phyloP scores from a whole-genome alignment of 2,113 vertebrate genomes.

The Podarcis cretensis region DNA sequence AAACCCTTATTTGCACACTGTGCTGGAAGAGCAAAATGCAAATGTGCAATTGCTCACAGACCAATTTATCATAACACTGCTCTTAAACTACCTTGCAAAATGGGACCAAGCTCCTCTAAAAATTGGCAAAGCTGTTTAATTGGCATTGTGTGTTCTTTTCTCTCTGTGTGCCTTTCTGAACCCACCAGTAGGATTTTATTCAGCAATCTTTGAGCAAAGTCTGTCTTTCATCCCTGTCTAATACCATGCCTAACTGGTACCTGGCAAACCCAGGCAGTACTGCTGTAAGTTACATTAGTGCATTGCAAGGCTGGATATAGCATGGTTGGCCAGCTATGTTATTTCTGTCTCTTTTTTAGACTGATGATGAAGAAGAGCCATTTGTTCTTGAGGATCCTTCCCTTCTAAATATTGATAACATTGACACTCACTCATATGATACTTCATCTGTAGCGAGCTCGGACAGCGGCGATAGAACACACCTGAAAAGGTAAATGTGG shows the following conservation, averaged over 20 bases:
- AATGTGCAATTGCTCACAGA: neutral
- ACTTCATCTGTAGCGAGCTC: constrained; percentile 97
- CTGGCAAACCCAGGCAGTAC: neutral
- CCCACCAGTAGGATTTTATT: neutral
- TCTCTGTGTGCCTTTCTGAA: neutral
- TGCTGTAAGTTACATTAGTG: neutral
- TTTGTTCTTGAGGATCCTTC: constrained; percentile 94
- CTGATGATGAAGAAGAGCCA: constrained; percentile 94
- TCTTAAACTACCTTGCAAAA: neutral
- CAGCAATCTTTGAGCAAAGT: neutral
- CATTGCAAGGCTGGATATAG: neutral
- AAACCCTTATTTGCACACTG: neutral
- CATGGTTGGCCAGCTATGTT: neutral
- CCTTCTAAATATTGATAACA: constrained; percentile 88
- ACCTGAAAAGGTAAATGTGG: constrained; percentile 84
- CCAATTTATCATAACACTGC: neutral
- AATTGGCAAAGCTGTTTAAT: neutral
- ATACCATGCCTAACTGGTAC: neutral
- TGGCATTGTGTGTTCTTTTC: neutral
- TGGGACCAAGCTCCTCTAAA: neutral
- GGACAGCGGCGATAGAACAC: constrained; percentile 93
- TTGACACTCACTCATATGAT: constrained; percentile 93
- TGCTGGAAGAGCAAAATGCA: neutral
- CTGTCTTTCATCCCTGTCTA: neutral
- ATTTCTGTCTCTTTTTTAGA: constrained; percentile 72